These are phyloP conservation scores for Chloroceryle inda DNA, from an alignment of 2,797 vertebrate species.

Conservation along the genomic window DNA sequence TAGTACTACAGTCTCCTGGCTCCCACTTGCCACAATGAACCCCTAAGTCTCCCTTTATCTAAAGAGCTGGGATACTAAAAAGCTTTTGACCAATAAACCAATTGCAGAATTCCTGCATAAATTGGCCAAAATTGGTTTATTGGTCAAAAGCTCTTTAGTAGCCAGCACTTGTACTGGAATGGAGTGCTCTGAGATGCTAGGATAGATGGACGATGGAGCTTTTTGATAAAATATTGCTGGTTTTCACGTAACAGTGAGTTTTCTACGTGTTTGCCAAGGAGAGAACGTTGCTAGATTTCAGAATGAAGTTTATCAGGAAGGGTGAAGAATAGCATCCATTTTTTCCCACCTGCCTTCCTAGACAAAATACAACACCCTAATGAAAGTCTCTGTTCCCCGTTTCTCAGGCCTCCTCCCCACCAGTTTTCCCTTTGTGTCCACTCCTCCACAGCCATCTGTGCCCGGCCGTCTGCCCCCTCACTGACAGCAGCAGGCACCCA, in stretches of 20 bases:
- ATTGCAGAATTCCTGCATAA: background rate
- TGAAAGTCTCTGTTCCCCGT: background rate
- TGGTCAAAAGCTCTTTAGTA: background rate
- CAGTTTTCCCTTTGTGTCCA: background rate
- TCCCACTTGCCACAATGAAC: background rate
- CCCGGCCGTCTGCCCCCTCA: accelerated
- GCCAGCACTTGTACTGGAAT: background rate
- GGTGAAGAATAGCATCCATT: background rate
- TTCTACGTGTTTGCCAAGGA: background rate
- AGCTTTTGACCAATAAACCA: background rate
- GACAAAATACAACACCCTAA: background rate
- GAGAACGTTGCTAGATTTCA: background rate
- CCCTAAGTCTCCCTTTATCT: background rate
- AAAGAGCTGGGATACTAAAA: background rate
- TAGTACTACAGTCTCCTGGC: background rate
- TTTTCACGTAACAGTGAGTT: background rate
- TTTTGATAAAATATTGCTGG: background rate
- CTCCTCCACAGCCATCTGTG: constrained; percentile 38
- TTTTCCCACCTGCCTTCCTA: background rate
- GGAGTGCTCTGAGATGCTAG: background rate
- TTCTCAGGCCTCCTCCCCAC: background rate
- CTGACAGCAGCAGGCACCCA: background rate
- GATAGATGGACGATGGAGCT: background rate
- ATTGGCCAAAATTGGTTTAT: background rate
- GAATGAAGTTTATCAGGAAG: background rate